phyloP scores from a whole-genome alignment of 2,888 invertebrate species.

The Nysson spinosus region DNA sequence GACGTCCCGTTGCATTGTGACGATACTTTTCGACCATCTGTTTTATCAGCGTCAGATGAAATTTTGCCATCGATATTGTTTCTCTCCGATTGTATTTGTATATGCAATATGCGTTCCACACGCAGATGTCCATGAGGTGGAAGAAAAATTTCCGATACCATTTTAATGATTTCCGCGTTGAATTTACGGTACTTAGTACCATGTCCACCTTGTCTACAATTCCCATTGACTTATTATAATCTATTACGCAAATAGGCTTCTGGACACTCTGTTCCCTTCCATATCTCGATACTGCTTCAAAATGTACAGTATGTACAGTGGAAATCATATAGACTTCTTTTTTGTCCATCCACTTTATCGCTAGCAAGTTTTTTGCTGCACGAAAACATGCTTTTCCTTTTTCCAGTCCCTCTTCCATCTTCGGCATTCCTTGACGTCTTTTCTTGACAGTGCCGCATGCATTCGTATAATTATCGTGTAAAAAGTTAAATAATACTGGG shows the following conservation, averaged over 20 bases:
- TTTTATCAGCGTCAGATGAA: conserved; percentile 3
- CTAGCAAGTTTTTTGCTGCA: conserved; percentile 26
- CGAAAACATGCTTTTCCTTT: conserved; percentile 33
- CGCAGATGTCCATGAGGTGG: not conserved
- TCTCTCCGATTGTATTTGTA: conserved; percentile 10
- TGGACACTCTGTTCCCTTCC: conserved; percentile 34
- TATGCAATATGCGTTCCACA: not conserved
- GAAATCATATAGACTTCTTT: conserved; percentile 63
- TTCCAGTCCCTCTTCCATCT: conserved; percentile 29
- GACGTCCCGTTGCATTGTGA: not conserved
- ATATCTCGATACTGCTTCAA: conserved; percentile 47
- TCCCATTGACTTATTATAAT: conserved; percentile 51
- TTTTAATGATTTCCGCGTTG: conserved; percentile 20
- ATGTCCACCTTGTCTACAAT: conserved; percentile 13
- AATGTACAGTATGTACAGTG: conserved; percentile 58
- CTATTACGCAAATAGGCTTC: conserved; percentile 58
- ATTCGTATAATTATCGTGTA: conserved; percentile 28
- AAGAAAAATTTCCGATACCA: conserved; percentile 10
- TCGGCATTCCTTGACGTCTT: conserved; percentile 25
- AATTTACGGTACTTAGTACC: conserved; percentile 19
- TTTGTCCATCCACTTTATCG: conserved; percentile 69
- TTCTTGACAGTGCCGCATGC: conserved; percentile 24
- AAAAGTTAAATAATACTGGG: conserved; percentile 36
- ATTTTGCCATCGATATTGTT: conserved; percentile 10
- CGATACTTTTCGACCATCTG: conserved; percentile 8